These are phyloP conservation scores for Salvelinus sp. DNA, from an alignment of 2,113 vertebrate genomes.

Conservation along the genomic window DNA sequence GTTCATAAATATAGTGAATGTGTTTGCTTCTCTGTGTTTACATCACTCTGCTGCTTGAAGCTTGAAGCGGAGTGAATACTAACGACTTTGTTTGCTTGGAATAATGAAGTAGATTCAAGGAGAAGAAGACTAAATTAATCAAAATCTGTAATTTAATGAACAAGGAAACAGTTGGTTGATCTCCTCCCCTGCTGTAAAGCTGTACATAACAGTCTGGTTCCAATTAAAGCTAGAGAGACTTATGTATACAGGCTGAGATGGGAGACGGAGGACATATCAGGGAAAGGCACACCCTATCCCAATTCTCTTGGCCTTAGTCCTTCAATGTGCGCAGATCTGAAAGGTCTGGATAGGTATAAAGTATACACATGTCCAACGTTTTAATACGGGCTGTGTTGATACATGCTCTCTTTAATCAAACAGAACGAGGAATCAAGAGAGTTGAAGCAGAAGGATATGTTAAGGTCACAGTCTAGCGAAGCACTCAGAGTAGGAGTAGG, in stretches of 20 bases:
- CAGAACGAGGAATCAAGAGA: neutral
- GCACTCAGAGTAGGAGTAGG: conserved; percentile 38
- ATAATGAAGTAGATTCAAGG: conserved; percentile 25
- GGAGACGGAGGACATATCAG: too few species aligned
- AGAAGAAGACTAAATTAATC: neutral
- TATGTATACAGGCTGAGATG: neutral
- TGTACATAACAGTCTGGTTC: neutral
- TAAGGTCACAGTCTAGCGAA: neutral
- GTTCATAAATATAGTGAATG: conserved; percentile 27
- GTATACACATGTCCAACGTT: too few species aligned
- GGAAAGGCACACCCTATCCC: too few species aligned
- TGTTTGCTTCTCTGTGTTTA: conserved; percentile 38
- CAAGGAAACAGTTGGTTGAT: neutral
- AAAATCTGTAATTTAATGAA: neutral
- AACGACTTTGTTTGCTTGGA: conserved; percentile 37
- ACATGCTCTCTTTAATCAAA: too few species aligned
- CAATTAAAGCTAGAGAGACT: neutral
- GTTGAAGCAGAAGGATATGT: neutral
- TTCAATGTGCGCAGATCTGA: too few species aligned
- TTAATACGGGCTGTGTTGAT: too few species aligned
- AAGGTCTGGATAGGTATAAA: too few species aligned
- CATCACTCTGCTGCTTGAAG: conserved; percentile 15
- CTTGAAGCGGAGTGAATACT: conserved; percentile 11
- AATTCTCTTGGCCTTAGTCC: too few species aligned
- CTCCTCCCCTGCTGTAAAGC: neutral